A percentile compares a stretch with the other conserved stretches of the same genome.
phyloP scores from a whole-genome alignment of 2,113 vertebrate species.

The Nipponia nippon region DNA sequence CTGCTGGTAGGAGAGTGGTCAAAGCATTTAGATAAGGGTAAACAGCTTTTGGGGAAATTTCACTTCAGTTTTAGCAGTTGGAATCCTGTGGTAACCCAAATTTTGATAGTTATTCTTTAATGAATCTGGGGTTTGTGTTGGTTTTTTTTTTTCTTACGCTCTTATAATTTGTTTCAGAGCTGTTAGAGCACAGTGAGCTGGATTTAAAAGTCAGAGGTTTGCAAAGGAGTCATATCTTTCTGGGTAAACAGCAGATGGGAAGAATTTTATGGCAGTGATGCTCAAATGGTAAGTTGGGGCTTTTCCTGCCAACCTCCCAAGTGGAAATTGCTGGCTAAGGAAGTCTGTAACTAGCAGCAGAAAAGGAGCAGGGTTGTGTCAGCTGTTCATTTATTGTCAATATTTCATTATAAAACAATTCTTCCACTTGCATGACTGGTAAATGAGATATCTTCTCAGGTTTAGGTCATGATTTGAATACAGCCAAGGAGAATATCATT shows the following conservation, averaged over 20 bases:
- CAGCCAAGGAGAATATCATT: not conserved
- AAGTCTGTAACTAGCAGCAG: not conserved
- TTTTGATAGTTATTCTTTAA: not conserved
- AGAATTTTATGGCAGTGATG: not conserved
- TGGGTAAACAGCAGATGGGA: not conserved
- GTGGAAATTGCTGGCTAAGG: not conserved
- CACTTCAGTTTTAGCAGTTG: not conserved
- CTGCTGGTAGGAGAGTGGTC: not conserved
- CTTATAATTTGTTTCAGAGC: not conserved
- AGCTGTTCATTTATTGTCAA: conserved; percentile 6
- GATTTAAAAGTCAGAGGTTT: not conserved
- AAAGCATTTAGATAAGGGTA: not conserved
- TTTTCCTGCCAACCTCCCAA: not conserved
- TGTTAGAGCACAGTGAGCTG: not conserved
- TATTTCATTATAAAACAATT: conserved; percentile 55
- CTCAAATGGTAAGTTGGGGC: not conserved
- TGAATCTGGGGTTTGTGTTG: not conserved
- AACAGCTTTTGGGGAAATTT: not conserved
- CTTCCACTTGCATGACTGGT: not conserved
- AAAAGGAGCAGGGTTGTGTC: not conserved
- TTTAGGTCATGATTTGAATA: not conserved
- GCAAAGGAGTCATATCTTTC: not conserved
- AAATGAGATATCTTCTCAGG: not conserved
- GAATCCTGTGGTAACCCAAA: not conserved
- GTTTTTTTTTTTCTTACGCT: not conserved